These are phyloP conservation scores for Pterois miles DNA, from an alignment of 2,797 vertebrate genomes.

Conservation along the genomic window DNA sequence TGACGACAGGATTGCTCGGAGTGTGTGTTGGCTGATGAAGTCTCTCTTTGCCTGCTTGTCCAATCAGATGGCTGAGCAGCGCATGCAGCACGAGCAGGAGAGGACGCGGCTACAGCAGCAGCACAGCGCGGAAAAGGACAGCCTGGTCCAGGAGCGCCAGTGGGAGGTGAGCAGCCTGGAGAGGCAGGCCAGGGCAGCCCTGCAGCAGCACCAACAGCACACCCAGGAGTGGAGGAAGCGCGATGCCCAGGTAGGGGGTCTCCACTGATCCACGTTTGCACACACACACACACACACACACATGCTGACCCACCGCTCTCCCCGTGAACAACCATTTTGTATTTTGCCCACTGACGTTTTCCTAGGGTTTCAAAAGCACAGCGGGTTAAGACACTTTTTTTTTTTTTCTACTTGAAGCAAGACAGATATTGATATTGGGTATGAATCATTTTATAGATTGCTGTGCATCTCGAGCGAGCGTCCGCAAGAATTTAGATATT, in stretches of 20 bases:
- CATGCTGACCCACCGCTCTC: constrained; percentile 62
- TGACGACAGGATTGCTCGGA: constrained; percentile 93
- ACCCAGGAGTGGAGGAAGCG: constrained; percentile 91
- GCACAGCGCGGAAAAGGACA: constrained; percentile 93
- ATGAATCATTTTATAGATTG: constrained; percentile 15
- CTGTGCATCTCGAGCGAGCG: not conserved
- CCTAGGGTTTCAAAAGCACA: constrained; percentile 71
- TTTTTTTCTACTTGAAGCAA: constrained; percentile 34
- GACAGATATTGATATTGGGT: constrained; percentile 15
- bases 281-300: constrained; percentile 32
- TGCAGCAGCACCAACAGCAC: constrained; percentile 91
- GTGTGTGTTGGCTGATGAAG: constrained; percentile 91
- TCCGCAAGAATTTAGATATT: not conserved
- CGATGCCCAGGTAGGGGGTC: constrained; percentile 92
- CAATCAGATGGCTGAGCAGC: constrained; percentile 99
- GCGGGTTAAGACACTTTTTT: constrained; percentile 57
- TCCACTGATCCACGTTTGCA: constrained; percentile 64
- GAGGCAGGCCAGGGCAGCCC: constrained; percentile 88
- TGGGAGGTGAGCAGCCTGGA: constrained; percentile 91
- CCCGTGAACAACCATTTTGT: constrained; percentile 71
- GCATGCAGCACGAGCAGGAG: constrained; percentile 96
- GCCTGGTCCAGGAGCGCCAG: constrained; percentile 94
- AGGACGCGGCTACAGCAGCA: constrained; percentile 97
- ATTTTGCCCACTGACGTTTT: constrained; percentile 63
- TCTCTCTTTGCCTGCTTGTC: constrained; percentile 92